Base-by-base conservation (phyloP, 2,113 vertebrate genomes). In the Thalassoma bifasciatum region DNA sequence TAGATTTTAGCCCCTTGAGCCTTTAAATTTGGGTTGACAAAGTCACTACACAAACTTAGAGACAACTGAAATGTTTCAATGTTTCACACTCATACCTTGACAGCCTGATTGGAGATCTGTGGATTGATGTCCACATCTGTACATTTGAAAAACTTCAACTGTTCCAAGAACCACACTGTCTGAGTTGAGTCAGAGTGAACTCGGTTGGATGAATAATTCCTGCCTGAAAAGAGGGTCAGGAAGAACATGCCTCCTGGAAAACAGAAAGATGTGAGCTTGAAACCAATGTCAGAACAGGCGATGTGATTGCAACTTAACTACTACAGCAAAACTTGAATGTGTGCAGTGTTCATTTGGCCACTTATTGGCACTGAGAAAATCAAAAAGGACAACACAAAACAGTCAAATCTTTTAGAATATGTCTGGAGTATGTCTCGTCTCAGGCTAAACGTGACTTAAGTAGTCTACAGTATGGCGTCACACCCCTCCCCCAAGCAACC, bases 401-500 rank as follows among this genome's bases (percentile, higher is more conserved):
- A 47, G 22, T 1, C 38, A 2, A 53, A 26, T 1, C 34, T 1
- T 1, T 47, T n/a, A 17, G 26, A 7, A 10, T 50, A 21, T 66
- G 44, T 22, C 22, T 54, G 34, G 3, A 30, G 30, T 30, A 30
- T 30, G 30, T 30, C 30, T 30, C 30, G 30, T 30, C 30, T 30
- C 30, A 4, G 19, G 36, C 85, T 72, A 23, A 54, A 64, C 89
- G 75, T 79, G 81, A 70, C 79, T 85, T 84, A 50, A 62, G 68
- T 68, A 78, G 38, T 49, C 46, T 21, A 56, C 22, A 36, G 50
- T 0, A 1, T 24, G 49, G 14, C 42, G 26, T 6, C 49, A 38
- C 14, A 16, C 54, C 59, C 73, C 21, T 71, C 77, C 77, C 70
- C 73, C 62, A 67, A 80, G 74, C 70, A 80, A 70, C 75, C 53